A percentile compares a stretch with the other conserved stretches of the same genome.
These are phyloP conservation scores for Paramormyrops kingsleyae DNA, from an alignment of 2,113 vertebrate genomes.

Conservation along the genomic window DNA sequence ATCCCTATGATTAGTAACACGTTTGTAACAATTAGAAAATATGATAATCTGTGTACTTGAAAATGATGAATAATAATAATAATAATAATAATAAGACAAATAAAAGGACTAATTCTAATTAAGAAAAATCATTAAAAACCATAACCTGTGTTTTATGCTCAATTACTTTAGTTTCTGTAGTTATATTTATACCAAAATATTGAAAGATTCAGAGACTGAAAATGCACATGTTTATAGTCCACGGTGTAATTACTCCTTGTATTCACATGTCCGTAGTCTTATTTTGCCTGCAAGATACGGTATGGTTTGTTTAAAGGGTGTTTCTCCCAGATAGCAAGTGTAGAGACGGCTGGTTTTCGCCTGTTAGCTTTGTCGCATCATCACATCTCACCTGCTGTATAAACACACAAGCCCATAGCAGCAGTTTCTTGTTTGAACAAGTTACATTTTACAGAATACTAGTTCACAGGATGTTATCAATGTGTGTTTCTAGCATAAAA, in stretches of 20 bases:
- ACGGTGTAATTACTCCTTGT: not conserved
- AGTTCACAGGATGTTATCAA: not conserved
- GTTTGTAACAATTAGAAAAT: not conserved
- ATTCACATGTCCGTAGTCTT: not conserved
- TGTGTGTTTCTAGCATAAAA: not conserved
- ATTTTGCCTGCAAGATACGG: not conserved
- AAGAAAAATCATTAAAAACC: not conserved
- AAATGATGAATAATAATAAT: not conserved
- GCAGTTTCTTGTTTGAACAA: conserved; percentile 43
- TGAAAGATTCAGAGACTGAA: not conserved
- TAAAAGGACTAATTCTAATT: too few species aligned
- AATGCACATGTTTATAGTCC: not conserved
- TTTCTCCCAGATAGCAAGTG: not conserved
- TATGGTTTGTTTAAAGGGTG: conserved; percentile 6
- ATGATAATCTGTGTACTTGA: not conserved
- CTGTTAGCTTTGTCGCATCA: conserved; percentile 17
- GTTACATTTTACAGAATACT: conserved; percentile 22
- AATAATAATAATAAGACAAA: not conserved
- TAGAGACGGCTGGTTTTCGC: not conserved
- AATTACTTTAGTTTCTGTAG: not conserved
- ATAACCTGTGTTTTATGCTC: not conserved
- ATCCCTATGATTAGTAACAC: not conserved
- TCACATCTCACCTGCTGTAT: conserved; percentile 26
- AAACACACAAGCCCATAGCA: conserved; percentile 32
- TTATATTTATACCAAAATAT: not conserved